Percentiles rank a stretch among this genome's conserved stretches.
Evolutionary conservation across 1,140 invertebrate genomes (phyloP).

Genomic region (Drosophila santomea): DNA sequence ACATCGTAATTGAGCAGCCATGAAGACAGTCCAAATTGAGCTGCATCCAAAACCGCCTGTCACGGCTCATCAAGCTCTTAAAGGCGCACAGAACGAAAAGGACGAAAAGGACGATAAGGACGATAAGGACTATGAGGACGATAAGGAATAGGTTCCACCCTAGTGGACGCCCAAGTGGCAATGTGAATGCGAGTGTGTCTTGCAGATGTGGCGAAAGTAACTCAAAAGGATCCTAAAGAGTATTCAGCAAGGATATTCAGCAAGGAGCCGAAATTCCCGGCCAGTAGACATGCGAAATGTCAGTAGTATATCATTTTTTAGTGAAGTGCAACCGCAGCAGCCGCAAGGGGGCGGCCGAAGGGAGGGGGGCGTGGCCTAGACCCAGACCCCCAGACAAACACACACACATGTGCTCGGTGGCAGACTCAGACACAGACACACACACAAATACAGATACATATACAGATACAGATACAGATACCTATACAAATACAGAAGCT

Average conservation of each 20-base stretch:
- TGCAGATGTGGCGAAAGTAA: constrained; percentile 31
- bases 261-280: constrained; percentile 16
- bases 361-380: constrained; percentile 23
- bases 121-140: constrained; percentile 20
- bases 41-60: constrained; percentile 15
- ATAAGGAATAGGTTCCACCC: constrained; percentile 56
- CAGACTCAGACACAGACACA: constrained; percentile 1
- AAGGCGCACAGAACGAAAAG: constrained; percentile 24
- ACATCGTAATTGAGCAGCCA: constrained; percentile 2
- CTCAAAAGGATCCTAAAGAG: constrained; percentile 11
- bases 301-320: constrained; percentile 77
- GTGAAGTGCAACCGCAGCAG: constrained; percentile 62
- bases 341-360: constrained; percentile 15
- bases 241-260: constrained; percentile 2
- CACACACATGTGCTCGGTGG: neutral
- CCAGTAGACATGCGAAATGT: constrained; percentile 39
- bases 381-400: constrained; percentile 29
- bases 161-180: constrained; percentile 55
- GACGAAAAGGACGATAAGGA: neutral
- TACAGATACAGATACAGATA: neutral
- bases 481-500: constrained; percentile 25
- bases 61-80: constrained; percentile 30
- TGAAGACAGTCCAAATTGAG: constrained; percentile 2
- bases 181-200: constrained; percentile 34
- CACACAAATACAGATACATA: neutral